phyloP scores from a whole-genome alignment of 1,140 invertebrate species.

The Drosophila subpulchrella region DNA sequence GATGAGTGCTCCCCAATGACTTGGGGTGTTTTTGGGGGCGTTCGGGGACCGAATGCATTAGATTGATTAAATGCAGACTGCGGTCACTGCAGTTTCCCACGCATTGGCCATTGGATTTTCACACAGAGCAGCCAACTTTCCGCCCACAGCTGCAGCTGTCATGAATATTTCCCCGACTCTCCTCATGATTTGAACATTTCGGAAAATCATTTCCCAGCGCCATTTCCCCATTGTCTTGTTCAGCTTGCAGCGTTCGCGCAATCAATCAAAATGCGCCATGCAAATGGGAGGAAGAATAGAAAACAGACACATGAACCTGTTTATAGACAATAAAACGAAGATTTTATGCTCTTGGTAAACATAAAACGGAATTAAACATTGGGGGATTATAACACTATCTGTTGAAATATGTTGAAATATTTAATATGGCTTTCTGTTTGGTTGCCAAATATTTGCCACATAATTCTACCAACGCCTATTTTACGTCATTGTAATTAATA shows the following conservation, averaged over 20 bases:
- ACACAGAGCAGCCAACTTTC: slow-evolving; percentile 19
- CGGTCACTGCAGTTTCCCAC: slow-evolving; percentile 37
- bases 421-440: neutral
- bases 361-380: neutral
- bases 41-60: slow-evolving; percentile 33
- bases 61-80: slow-evolving; percentile 53
- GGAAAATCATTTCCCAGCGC: slow-evolving; percentile 46
- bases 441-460: neutral
- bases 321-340: slow-evolving; percentile 12
- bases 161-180: slow-evolving; percentile 32
- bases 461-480: neutral
- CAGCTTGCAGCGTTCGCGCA: slow-evolving; percentile 57
- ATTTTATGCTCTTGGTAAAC: slow-evolving; percentile 2
- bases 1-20: slow-evolving; percentile 16
- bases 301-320: slow-evolving; percentile 10
- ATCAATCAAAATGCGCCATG: slow-evolving; percentile 71
- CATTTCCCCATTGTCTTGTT: slow-evolving; percentile 60
- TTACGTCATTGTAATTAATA: neutral
- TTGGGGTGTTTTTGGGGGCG: neutral
- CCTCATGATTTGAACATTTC: slow-evolving; percentile 39
- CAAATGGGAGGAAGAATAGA: slow-evolving; percentile 29
- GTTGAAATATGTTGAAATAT: neutral
- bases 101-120: slow-evolving; percentile 27
- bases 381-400: neutral
- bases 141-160: slow-evolving; percentile 52